phyloP scores from a whole-genome alignment of 2,113 vertebrate genomes.

The Dicaeum eximium region DNA sequence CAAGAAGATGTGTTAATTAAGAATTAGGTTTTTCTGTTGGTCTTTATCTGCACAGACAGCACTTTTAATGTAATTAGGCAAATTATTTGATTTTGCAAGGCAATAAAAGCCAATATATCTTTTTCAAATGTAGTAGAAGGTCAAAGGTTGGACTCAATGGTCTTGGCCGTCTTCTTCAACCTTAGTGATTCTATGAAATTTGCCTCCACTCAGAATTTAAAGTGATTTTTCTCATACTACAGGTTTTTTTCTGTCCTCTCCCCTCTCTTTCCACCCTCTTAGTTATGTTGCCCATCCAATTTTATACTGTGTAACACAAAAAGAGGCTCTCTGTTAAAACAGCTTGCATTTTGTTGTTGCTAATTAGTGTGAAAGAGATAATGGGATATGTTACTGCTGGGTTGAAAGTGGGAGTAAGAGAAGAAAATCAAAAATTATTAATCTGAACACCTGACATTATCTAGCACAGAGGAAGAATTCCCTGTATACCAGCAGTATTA shows the following conservation, averaged over 20 bases:
- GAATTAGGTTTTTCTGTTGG: not conserved
- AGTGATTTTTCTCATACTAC: not conserved
- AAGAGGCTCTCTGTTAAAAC: not conserved
- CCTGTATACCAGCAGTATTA: not conserved
- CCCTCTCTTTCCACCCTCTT: not conserved
- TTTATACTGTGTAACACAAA: not conserved
- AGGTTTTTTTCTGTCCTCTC: not conserved
- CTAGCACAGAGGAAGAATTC: not conserved
- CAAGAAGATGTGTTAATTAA: not conserved
- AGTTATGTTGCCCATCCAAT: not conserved
- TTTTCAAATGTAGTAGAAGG: not conserved
- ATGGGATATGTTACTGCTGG: not conserved
- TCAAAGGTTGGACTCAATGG: not conserved
- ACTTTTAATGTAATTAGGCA: not conserved
- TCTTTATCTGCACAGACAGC: not conserved
- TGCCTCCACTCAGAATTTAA: not conserved
- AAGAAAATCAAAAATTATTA: not conserved
- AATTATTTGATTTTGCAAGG: not conserved
- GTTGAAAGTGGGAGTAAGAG: not conserved
- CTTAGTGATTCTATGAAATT: not conserved
- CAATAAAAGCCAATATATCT: not conserved
- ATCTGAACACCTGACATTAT: not conserved
- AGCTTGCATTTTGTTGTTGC: not conserved
- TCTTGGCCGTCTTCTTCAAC: not conserved
- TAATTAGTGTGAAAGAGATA: not conserved